Conservation (phyloP, 2,797 vertebrate species). For the Gouania willdenowi region DNA sequence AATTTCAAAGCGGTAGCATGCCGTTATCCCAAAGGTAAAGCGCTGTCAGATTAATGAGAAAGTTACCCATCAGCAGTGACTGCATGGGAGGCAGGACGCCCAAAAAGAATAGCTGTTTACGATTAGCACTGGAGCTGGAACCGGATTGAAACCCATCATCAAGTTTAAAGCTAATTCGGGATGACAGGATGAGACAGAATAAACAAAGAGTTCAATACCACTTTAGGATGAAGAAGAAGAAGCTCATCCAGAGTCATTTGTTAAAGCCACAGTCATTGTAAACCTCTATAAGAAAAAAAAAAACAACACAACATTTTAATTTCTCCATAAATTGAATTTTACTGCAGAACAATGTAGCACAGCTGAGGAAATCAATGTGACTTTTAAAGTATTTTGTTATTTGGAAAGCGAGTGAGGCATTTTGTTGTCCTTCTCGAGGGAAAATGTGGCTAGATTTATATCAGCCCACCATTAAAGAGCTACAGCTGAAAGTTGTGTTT, state of each 20-base stretch:
- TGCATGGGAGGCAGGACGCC: constrained; percentile 20
- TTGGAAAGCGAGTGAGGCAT: constrained; percentile 27
- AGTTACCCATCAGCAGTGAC: constrained; percentile 29
- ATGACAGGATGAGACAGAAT: constrained; percentile 48
- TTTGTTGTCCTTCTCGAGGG: constrained; percentile 32
- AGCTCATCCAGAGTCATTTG: constrained; percentile 44
- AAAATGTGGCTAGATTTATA: too few species aligned
- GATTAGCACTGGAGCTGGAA: constrained; percentile 34
- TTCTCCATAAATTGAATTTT: constrained; percentile 43
- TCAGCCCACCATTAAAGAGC: too few species aligned
- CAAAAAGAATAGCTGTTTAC: constrained; percentile 46
- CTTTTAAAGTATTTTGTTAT: constrained; percentile 27
- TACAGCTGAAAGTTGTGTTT: too few species aligned
- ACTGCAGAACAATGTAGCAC: constrained; percentile 27
- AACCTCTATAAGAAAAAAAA: constrained; percentile 41
- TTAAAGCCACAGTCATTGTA: constrained; percentile 40
- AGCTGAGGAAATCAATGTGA: constrained; percentile 33
- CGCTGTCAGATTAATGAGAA: constrained; percentile 53
- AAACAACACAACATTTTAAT: constrained; percentile 44
- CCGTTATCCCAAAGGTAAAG: constrained; percentile 28
- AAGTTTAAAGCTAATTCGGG: constrained; percentile 34
- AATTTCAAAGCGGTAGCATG: constrained; percentile 45
- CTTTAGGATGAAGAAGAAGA: constrained; percentile 28
- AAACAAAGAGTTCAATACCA: constrained; percentile 56
- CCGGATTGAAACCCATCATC: constrained; percentile 41